Percentiles rank a stretch among this genome's conserved stretches.
Evolutionary conservation across 37 sponge, comb jelly and placozoan genomes (phyloP).

Genomic region (Hexactinellida sp.): DNA sequence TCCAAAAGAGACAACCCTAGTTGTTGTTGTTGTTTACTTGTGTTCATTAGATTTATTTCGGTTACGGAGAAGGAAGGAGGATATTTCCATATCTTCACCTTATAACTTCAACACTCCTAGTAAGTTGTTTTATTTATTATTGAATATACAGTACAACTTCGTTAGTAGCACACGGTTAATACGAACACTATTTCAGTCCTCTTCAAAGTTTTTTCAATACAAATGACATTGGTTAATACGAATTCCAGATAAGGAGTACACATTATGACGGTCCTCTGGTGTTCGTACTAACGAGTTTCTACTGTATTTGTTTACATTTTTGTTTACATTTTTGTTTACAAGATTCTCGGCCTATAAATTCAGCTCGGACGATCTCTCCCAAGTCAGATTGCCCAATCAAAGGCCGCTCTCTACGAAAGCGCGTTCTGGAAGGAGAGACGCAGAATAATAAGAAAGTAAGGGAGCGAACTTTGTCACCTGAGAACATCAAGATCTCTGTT

Average conservation of each 20-base stretch:
- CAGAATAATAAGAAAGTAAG: not conserved
- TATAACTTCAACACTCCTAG: constrained; percentile 4
- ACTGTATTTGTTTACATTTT: not conserved
- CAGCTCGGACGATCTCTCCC: not conserved
- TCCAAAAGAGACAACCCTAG: not conserved
- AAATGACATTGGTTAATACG: too few species aligned
- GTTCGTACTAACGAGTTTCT: too few species aligned
- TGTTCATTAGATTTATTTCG: not conserved
- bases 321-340: not conserved
- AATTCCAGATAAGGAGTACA: too few species aligned
- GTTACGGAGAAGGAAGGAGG: not conserved
- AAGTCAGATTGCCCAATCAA: not conserved
- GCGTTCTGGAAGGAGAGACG: not conserved
- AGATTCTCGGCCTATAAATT: not conserved
- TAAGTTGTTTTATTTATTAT: not conserved
- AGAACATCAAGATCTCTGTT: not conserved
- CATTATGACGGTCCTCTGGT: too few species aligned
- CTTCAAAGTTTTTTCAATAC: too few species aligned
- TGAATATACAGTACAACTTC: too few species aligned
- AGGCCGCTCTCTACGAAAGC: not conserved
- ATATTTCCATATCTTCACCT: not conserved
- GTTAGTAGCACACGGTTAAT: too few species aligned
- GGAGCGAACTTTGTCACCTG: not conserved
- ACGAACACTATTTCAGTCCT: too few species aligned
- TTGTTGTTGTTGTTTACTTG: not conserved